phyloP scores from a whole-genome alignment of 35 echinoderm and acorn worm species.

The Hemicentrotus pulcherrimus region DNA sequence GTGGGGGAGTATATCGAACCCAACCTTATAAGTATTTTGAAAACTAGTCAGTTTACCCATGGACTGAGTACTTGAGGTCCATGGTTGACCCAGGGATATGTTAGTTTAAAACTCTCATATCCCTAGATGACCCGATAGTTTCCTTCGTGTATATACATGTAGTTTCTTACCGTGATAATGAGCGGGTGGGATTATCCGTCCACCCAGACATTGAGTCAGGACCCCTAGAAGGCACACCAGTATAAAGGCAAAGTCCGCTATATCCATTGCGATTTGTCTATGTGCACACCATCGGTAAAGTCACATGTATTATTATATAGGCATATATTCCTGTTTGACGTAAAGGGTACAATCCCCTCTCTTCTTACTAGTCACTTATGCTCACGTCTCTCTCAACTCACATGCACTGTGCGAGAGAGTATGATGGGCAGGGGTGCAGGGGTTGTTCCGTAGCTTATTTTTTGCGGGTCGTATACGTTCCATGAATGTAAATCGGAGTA shows the following conservation, averaged over 20 bases:
- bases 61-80: too few relatives aligned
- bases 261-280: constrained; percentile 18
- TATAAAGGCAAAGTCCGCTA: constrained; percentile 24
- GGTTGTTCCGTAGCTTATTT: background rate
- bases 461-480: background rate
- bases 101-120: too few relatives aligned
- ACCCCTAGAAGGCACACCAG: background rate
- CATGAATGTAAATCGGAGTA: background rate
- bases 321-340: background rate
- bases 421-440: background rate
- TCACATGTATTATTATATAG: background rate
- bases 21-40: too few relatives aligned
- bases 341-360: background rate
- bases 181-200: constrained; percentile 6
- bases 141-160: background rate
- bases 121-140: too few relatives aligned
- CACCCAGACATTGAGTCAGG: constrained; percentile 20
- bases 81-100: too few relatives aligned
- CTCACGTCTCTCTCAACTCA: background rate
- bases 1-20: too few relatives aligned
- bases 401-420: background rate
- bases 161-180: constrained; percentile 26
- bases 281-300: background rate
- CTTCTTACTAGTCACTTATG: background rate
- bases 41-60: too few relatives aligned